These are phyloP conservation scores for Scaptomyza caliginosa DNA, from an alignment of 2,888 invertebrate species.

Conservation along the genomic window DNA sequence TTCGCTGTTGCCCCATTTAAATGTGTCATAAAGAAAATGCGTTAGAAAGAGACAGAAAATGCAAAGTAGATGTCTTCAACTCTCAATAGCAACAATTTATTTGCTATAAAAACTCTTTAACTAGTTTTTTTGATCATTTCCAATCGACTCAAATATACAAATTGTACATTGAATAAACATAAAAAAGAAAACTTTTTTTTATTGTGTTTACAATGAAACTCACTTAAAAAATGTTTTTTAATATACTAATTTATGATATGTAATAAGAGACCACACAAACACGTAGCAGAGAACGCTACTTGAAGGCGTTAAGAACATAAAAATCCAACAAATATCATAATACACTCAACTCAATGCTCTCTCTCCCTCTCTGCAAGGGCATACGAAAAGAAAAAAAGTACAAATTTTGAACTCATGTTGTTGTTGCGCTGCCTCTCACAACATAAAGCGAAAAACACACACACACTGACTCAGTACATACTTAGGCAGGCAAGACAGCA, in stretches of 20 bases:
- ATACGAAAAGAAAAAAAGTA: slow-evolving; percentile 34
- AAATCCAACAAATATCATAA: slow-evolving; percentile 28
- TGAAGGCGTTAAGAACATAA: slow-evolving; percentile 31
- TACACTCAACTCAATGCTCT: slow-evolving; percentile 5
- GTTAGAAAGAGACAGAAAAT: neutral
- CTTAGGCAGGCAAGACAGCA: slow-evolving; percentile 21
- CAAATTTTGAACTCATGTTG: slow-evolving; percentile 43
- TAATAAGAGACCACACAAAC: neutral
- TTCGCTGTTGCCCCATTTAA: slow-evolving; percentile 25
- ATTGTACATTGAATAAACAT: neutral
- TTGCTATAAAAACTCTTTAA: neutral
- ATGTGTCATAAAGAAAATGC: slow-evolving; percentile 13
- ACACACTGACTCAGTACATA: slow-evolving; percentile 6
- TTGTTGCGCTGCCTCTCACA: slow-evolving; percentile 25
- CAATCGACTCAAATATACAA: neutral
- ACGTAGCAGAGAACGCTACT: slow-evolving; percentile 15
- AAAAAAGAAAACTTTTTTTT: neutral
- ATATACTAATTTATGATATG: slow-evolving; percentile 7
- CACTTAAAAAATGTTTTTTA: slow-evolving; percentile 1
- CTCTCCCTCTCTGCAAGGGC: slow-evolving; percentile 31
- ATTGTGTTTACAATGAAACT: slow-evolving; percentile 8
- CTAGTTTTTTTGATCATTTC: neutral
- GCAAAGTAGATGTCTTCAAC: neutral
- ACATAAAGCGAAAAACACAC: slow-evolving; percentile 46
- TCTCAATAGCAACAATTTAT: no score